These are phyloP conservation scores for Melinaea marsaeus DNA, from an alignment of 2,888 invertebrate species.

Conservation along the genomic window DNA sequence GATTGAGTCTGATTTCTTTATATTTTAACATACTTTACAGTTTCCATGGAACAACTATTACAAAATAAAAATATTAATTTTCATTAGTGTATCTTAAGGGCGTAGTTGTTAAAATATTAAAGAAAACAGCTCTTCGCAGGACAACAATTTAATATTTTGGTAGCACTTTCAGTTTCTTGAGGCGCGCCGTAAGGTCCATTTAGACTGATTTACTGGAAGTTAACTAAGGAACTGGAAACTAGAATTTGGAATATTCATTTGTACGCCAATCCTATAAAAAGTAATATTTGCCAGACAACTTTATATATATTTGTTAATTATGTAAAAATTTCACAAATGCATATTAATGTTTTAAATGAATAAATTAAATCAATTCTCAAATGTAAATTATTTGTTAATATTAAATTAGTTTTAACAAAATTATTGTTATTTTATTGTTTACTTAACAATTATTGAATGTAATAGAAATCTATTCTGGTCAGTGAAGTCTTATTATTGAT, in stretches of 20 bases:
- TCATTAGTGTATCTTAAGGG: too few relatives aligned
- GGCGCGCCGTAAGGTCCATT: constrained; percentile 51
- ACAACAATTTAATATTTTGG: constrained; percentile 13
- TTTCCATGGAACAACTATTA: not conserved
- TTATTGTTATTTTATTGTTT: constrained; percentile 48
- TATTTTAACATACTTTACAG: not conserved
- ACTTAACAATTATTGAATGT: constrained; percentile 53
- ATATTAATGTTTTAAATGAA: not conserved
- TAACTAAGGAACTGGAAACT: constrained; percentile 11
- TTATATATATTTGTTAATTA: not conserved
- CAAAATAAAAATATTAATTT: not conserved
- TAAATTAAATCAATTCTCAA: not conserved
- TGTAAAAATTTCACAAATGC: not conserved
- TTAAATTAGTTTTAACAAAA: constrained; percentile 31
- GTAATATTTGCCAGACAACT: not conserved
- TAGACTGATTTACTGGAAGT: constrained; percentile 27
- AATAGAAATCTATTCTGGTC: constrained; percentile 64
- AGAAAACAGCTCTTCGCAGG: constrained; percentile 11
- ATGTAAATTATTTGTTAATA: constrained; percentile 15
- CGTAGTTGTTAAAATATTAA: constrained; percentile 7
- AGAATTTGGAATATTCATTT: not conserved
- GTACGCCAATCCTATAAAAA: not conserved
- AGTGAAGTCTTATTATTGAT: constrained; percentile 58
- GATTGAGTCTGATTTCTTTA: constrained; percentile 4
- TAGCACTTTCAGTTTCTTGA: constrained; percentile 54